These are phyloP conservation scores for Deroptyus accipitrinus DNA, from an alignment of 2,113 vertebrate genomes.

Conservation along the genomic window DNA sequence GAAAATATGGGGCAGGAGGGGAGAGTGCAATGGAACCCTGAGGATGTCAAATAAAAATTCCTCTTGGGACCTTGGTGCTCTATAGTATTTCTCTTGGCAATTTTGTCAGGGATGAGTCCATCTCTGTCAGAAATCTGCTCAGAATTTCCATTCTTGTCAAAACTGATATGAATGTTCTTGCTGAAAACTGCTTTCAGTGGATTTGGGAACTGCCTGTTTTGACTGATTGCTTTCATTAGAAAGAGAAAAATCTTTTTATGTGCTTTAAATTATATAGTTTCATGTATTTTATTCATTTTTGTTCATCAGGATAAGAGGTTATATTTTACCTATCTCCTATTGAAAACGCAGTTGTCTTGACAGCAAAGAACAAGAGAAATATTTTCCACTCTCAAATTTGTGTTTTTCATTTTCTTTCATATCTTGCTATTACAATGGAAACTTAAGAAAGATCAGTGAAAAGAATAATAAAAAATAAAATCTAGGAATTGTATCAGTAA, in stretches of 20 bases:
- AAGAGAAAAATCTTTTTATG: slow-evolving; percentile 22
- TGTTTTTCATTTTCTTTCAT: slow-evolving; percentile 21
- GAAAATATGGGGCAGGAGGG: not conserved
- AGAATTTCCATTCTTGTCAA: slow-evolving; percentile 25
- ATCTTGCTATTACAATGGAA: slow-evolving; percentile 20
- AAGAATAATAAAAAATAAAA: not conserved
- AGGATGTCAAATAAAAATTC: not conserved
- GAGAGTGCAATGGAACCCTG: not conserved
- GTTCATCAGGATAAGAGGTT: slow-evolving; percentile 6
- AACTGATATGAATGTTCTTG: not conserved
- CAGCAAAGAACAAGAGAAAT: slow-evolving; percentile 35
- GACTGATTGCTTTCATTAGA: slow-evolving; percentile 46
- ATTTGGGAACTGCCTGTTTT: slow-evolving; percentile 30
- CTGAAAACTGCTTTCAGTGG: slow-evolving; percentile 10
- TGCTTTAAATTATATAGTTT: slow-evolving; percentile 13
- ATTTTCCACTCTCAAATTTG: not conserved
- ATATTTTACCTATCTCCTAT: not conserved
- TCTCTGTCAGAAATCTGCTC: not conserved
- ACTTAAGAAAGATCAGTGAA: not conserved
- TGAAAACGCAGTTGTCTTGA: slow-evolving; percentile 19
- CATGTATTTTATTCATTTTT: not conserved
- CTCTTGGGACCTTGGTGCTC: not conserved
- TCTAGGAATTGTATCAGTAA: not conserved
- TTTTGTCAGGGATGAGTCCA: not conserved
- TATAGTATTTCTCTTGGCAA: not conserved